A percentile compares a stretch with the other conserved stretches of the same genome.
Conservation (phyloP, 2,113 vertebrate species). For the Leptobrachium leishanense region DNA sequence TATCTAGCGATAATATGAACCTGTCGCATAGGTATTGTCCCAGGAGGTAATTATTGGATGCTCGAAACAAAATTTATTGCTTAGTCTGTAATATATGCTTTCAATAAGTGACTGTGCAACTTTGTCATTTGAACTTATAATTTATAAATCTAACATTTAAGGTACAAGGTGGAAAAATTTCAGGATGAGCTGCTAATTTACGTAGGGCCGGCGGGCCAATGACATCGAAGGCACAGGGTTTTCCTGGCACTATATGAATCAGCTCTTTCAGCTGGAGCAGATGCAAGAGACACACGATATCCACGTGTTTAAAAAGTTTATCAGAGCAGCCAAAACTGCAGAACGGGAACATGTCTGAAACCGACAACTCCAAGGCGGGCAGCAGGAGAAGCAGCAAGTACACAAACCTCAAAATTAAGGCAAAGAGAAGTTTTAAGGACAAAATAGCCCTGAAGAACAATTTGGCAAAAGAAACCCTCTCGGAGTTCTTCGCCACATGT, state of each 20-base stretch:
- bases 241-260: conserved; percentile 53
- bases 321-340: conserved; percentile 50
- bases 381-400: conserved; percentile 53
- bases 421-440: conserved; percentile 70
- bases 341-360: conserved; percentile 55
- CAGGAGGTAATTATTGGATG: not conserved
- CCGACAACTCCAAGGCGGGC: conserved; percentile 31
- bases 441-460: conserved; percentile 77
- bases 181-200: conserved; percentile 60
- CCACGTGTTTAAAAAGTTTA: conserved; percentile 64
- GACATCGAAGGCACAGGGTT: conserved; percentile 53
- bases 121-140: not conserved
- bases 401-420: conserved; percentile 69
- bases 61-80: not conserved
- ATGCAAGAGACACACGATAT: conserved; percentile 57
- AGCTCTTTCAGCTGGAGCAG: conserved; percentile 27
- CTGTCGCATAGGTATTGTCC: not conserved
- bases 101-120: not conserved
- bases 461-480: conserved; percentile 83
- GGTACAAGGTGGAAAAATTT: conserved; percentile 52
- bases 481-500: conserved; percentile 91
- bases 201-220: conserved; percentile 55
- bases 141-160: not conserved
- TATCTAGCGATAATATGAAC: not conserved
- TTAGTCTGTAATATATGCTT: not conserved